A percentile compares a stretch with the other conserved stretches of the same genome.
Evolutionary conservation across 1,140 invertebrate species (phyloP).

Genomic region (Zaprionus davidi): DNA sequence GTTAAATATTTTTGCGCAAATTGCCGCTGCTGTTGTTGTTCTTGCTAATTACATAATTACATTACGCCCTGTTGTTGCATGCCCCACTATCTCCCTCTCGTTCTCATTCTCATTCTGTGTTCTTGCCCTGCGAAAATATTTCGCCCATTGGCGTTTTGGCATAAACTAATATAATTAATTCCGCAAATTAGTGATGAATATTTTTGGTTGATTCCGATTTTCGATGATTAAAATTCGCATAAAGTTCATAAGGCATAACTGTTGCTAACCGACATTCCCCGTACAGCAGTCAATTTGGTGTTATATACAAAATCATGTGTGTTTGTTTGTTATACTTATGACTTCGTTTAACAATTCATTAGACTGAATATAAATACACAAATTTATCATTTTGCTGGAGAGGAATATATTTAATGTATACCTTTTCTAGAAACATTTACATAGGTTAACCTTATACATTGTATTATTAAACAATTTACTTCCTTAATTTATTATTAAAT

Average conservation of each 20-base stretch:
- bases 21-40: conserved; percentile 44
- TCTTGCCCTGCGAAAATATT: conserved; percentile 11
- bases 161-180: conserved; percentile 22
- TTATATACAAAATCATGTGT: no score
- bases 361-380: no score
- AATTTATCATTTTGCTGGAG: no score
- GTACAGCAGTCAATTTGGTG: no score
- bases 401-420: no score
- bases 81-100: neutral
- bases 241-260: neutral
- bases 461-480: no score
- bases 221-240: neutral
- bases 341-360: no score
- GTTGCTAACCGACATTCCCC: neutral
- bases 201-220: conserved; percentile 10
- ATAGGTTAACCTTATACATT: no score
- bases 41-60: conserved; percentile 70
- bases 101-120: neutral
- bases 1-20: conserved; percentile 69
- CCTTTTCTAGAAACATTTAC: no score
- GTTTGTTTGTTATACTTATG: no score
- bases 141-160: conserved; percentile 8
- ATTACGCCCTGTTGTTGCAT: conserved; percentile 22
- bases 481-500: no score
- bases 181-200: conserved; percentile 9